A percentile compares a stretch with the other conserved stretches of the same genome.
Conservation (phyloP, 2,888 invertebrate genomes). For the Timema cristinae region DNA sequence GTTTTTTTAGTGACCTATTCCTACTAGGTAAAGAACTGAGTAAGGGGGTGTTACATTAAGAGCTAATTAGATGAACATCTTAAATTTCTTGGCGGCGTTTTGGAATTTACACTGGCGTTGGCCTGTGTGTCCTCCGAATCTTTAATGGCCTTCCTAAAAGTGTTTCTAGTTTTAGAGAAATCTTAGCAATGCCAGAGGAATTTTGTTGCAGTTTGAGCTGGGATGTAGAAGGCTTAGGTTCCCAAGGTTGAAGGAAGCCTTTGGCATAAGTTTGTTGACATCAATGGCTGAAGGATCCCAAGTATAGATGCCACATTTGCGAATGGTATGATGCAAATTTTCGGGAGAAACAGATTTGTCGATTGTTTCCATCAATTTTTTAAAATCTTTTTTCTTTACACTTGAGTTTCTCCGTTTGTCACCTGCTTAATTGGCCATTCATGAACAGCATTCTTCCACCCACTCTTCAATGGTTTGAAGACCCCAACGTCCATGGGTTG, state of each 20-base stretch:
- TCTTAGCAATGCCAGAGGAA: not conserved
- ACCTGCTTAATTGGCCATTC: slow-evolving; percentile 36
- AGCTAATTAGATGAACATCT: too few species aligned
- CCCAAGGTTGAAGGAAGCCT: not conserved
- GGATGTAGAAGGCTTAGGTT: not conserved
- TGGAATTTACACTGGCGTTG: too few species aligned
- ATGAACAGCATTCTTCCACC: slow-evolving; percentile 38
- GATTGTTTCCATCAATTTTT: slow-evolving; percentile 29
- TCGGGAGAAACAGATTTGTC: slow-evolving; percentile 8
- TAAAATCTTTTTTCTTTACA: slow-evolving; percentile 36
- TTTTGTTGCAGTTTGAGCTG: not conserved
- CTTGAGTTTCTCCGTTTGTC: slow-evolving; percentile 26
- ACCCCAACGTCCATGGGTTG: slow-evolving; percentile 43
- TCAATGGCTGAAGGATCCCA: slow-evolving; percentile 16
- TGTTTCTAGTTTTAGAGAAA: slow-evolving; percentile 1
- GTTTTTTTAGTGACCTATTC: too few species aligned
- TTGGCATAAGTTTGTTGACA: not conserved
- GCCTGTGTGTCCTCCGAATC: too few species aligned
- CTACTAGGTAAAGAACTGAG: too few species aligned
- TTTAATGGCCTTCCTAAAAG: not conserved
- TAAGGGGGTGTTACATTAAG: too few species aligned
- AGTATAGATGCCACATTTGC: slow-evolving; percentile 2
- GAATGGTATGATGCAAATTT: slow-evolving; percentile 6
- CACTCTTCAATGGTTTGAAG: slow-evolving; percentile 40
- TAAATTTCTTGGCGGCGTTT: too few species aligned